These are phyloP conservation scores for Dorcus parallelipipedus DNA, from an alignment of 2,888 invertebrate genomes.

Conservation along the genomic window DNA sequence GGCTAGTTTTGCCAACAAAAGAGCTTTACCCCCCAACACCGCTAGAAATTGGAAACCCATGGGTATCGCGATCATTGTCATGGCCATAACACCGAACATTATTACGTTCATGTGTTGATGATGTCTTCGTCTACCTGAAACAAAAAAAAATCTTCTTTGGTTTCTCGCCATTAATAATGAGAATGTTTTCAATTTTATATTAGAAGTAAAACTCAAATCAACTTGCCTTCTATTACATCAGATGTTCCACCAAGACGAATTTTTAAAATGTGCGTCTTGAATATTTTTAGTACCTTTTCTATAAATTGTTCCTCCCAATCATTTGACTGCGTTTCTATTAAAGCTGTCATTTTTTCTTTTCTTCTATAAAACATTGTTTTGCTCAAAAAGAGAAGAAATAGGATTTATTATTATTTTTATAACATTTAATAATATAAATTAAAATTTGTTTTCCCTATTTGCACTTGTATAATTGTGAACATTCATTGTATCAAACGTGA, in stretches of 20 bases:
- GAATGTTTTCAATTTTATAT: too few species aligned
- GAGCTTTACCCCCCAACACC: constrained; percentile 76
- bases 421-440: too few species aligned
- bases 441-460: too few species aligned
- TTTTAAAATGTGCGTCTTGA: constrained; percentile 65
- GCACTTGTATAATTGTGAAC: too few species aligned
- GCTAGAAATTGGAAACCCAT: constrained; percentile 84
- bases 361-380: background rate
- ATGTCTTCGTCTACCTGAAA: constrained; percentile 53
- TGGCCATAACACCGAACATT: constrained; percentile 74
- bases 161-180: background rate
- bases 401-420: too few species aligned
- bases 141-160: background rate
- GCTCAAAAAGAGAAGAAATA: background rate
- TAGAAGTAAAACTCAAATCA: background rate
- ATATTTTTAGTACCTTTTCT: constrained; percentile 55
- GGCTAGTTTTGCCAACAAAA: constrained; percentile 78
- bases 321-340: constrained; percentile 10
- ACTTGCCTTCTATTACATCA: background rate
- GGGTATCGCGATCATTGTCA: constrained; percentile 73
- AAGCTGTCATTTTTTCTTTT: background rate
- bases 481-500: too few species aligned
- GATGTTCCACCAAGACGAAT: constrained; percentile 51
- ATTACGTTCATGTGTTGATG: constrained; percentile 72
- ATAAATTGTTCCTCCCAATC: constrained; percentile 62